Percentiles rank a stretch among this genome's conserved stretches.
These are phyloP conservation scores for Choristoneura fumiferana DNA, from an alignment of 1,140 invertebrate genomes.

Conservation along the genomic window DNA sequence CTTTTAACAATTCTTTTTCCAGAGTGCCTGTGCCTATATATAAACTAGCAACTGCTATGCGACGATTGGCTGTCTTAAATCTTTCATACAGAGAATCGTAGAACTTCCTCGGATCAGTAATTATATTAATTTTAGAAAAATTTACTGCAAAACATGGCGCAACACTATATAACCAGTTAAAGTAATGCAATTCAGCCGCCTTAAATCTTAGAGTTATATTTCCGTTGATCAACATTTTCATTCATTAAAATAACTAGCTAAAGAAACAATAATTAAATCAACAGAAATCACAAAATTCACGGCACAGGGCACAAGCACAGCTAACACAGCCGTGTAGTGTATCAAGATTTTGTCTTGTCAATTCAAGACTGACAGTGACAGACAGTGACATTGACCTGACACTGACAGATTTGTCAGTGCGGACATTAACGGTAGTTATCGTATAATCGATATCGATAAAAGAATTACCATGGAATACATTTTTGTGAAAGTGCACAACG, in stretches of 20 bases:
- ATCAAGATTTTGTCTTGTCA: neutral
- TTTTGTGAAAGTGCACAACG: too few relatives aligned
- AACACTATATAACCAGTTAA: constrained; percentile 83
- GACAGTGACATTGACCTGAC: neutral
- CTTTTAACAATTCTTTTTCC: constrained; percentile 88
- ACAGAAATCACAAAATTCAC: neutral
- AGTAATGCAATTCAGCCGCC: constrained; percentile 62
- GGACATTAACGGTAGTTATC: neutral
- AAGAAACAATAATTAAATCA: too few relatives aligned
- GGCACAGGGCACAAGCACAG: neutral
- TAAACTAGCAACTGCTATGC: constrained; percentile 94
- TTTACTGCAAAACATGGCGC: constrained; percentile 86
- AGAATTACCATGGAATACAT: too few relatives aligned
- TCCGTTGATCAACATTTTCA: constrained; percentile 32
- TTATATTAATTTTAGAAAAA: constrained; percentile 84
- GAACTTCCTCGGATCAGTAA: constrained; percentile 87
- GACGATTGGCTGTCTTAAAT: constrained; percentile 83
- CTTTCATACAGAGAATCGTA: constrained; percentile 87
- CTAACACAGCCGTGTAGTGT: neutral
- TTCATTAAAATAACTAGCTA: constrained; percentile 4
- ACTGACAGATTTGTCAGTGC: neutral
- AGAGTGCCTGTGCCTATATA: constrained; percentile 95
- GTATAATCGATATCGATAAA: neutral
- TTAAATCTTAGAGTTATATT: constrained; percentile 61
- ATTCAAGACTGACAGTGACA: neutral